phyloP scores from a whole-genome alignment of 2,797 vertebrate genomes.

The Setipinna tenuifilis region DNA sequence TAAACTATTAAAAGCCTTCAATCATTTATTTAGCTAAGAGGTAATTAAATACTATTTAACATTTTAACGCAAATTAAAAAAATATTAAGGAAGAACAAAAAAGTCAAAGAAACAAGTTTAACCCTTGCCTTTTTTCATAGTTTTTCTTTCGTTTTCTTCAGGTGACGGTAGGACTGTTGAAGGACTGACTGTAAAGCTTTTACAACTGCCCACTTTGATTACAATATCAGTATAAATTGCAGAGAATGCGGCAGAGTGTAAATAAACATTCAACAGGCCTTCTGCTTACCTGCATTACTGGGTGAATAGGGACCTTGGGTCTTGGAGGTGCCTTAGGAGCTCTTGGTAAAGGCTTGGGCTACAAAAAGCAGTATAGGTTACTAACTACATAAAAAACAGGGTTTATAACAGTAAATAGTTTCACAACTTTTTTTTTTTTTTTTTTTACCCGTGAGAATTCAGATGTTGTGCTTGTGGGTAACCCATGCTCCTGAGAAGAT shows the following conservation, averaged over 20 bases:
- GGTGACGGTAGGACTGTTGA: no score
- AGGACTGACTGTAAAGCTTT: no score
- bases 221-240: neutral
- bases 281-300: neutral
- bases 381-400: neutral
- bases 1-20: no score
- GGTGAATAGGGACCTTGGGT: neutral
- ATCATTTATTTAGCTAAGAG: no score
- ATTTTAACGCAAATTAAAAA: no score
- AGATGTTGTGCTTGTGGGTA: slow-evolving; percentile 26
- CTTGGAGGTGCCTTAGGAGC: neutral
- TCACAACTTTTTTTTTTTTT: neutral
- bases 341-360: neutral
- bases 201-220: no score
- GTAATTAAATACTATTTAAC: no score
- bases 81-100: no score
- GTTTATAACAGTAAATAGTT: neutral
- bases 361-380: neutral
- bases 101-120: no score
- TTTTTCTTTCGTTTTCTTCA: no score
- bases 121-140: no score
- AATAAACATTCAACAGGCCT: neutral
- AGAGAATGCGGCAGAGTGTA: neutral
- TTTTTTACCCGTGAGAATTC: neutral
- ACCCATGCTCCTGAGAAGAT: slow-evolving; percentile 29